Evolutionary conservation across 2,113 vertebrate species (phyloP), one percentile per base, ranked within the genome.

Genomic region (Enhydra lutris): DNA sequence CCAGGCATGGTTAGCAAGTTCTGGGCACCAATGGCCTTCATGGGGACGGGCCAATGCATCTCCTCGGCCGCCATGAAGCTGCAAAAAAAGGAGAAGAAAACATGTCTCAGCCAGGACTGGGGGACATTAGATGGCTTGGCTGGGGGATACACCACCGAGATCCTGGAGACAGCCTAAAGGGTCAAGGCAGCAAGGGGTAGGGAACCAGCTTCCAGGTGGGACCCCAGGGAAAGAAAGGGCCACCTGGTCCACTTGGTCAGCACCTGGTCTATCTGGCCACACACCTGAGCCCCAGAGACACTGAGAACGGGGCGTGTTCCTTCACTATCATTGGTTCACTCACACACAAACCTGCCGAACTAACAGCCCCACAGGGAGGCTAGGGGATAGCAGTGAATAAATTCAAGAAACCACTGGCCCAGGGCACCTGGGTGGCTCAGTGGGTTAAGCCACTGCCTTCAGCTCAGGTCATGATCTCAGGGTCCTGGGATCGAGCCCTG

Each of bases 1-100:
- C 99, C 99, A 0, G 99, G 99, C 99, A 99, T 99, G 11, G 99
- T 99, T 92, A 99, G 98, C 89, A 99, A 99, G 97, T 99, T 99
- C 98, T 99, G 99, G 87, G 99, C 99, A 82, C 99, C 99, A 20
- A 99, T 99, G 96, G 99, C 99, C 98, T 99, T 99, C 99, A 99
- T 99, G 17, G 99, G 99, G 89, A 99, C 97, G 0, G 99, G 99
- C 99, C 99, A 99, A 92, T 98, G 98, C 96, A 98, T 97, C 98
- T 99, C 99, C 85, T 99, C 98, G 0, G 98, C 98, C 10, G 99
- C 99, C 99, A 99, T 99, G 85, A 69, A 99, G 98, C 99, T 99
- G 96, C 20, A 98, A 95, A 29, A 45, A 29, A 91, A 91, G 89
- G 79, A 63, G 80, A 95, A 93, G 52, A 73, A 29, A 8, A 84